A percentile compares a stretch with the other conserved stretches of the same genome.
Conservation (phyloP, 2,113 vertebrate genomes). For the Felis catus region F.catus_Fca126_mat1.0 CM031414.1:41045501-41046000, state of each 20-base stretch:
- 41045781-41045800: neutral
- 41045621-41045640: neutral
- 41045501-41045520: constrained; percentile 22
- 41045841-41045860: constrained; percentile 66
- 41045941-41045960: constrained; percentile 50
- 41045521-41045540: neutral
- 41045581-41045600: neutral
- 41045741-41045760: neutral
- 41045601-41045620: neutral
- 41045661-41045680: constrained; percentile 54
- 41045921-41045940: constrained; percentile 66
- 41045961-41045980: constrained; percentile 41
- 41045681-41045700: neutral
- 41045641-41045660: constrained; percentile 63
- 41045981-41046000: constrained; percentile 41
- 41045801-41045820: constrained; percentile 74
- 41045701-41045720: neutral
- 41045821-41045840: constrained; percentile 80
- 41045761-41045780: neutral
- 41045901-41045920: constrained; percentile 65
- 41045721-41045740: neutral
- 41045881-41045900: constrained; percentile 51
- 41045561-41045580: neutral
- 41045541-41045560: neutral
- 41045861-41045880: constrained; percentile 65